These are phyloP conservation scores for Phrynocephalus forsythii DNA, from an alignment of 2,797 vertebrate species.

Conservation along the genomic window DNA sequence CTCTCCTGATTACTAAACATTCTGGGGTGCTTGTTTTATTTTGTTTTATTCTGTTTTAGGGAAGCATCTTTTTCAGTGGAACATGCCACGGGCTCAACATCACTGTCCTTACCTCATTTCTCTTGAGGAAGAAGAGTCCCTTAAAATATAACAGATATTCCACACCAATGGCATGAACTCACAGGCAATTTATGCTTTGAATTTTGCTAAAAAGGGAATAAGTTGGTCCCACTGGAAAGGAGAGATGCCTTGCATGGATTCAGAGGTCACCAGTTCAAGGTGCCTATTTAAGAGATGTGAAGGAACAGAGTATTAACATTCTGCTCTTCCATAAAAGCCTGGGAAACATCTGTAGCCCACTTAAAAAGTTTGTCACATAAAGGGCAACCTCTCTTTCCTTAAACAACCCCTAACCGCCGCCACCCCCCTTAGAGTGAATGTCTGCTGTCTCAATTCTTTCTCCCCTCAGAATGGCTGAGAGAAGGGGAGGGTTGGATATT, in stretches of 20 bases:
- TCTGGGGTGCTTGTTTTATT: not conserved
- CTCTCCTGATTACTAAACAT: no score
- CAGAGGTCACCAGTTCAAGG: not conserved
- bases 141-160: not conserved
- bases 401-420: not conserved
- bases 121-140: not conserved
- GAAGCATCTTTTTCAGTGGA: not conserved
- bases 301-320: not conserved
- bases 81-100: not conserved
- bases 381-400: no score
- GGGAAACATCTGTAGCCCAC: not conserved
- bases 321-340: not conserved
- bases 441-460: not conserved
- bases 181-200: constrained; percentile 6
- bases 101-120: not conserved
- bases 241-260: not conserved
- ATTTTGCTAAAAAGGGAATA: not conserved
- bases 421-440: not conserved
- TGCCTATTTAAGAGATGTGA: not conserved
- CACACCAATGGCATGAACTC: not conserved
- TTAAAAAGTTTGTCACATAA: not conserved
- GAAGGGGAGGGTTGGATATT: not conserved
- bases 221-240: not conserved
- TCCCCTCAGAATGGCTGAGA: not conserved
- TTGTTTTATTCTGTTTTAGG: not conserved